Evolutionary conservation across 2,113 vertebrate genomes (phyloP), one percentile per base, ranked within the genome.

Genomic region (Myiozetetes cayanensis): DNA sequence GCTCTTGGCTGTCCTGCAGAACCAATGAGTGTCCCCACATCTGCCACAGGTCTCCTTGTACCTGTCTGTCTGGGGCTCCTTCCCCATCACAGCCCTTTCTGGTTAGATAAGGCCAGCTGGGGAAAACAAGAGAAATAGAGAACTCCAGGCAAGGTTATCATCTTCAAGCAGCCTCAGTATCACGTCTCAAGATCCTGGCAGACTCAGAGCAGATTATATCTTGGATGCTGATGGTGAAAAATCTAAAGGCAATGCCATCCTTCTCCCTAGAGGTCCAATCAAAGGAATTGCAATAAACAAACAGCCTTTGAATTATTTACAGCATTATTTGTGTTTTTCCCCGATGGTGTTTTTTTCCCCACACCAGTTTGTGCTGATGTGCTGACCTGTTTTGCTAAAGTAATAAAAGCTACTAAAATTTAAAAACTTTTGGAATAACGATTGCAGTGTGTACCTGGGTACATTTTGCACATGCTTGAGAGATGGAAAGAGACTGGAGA

Each of bases 341-440:
- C 47, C 27, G 23, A 30, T 22, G 30, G n/a, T 75, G 39, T 41
- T 58, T 75, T 41, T 33, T 90, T 70, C 43, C 16, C 39, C 30
- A 37, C 83, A 59, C 16, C 35, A 20, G 15, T 85, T 96, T 62
- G 33, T 86, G 90, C 79, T 88, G 67, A 76, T 61, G 33, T 50
- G 68, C 79, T 93, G 78, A 47, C 44, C 75, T 88, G 35, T 87
- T 90, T 82, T 56, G 55, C 87, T 96, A 43, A 88, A 93, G 18
- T 58, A 95, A 96, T 96, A 96, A 96, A 97, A 93, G 59, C 47
- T 76, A 44, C 62, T 74, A 31, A 90, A 89, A 67, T 10, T 25
- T 17, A 56, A 85, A 75, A 87, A 50, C 33, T 81, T 89, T n/a
- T 12, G n/a, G 65, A 87, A 10, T 28, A 63, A 31, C 1, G 2